Base-by-base conservation (phyloP, 2,888 invertebrate species). In the Dendrolimus pini region DNA sequence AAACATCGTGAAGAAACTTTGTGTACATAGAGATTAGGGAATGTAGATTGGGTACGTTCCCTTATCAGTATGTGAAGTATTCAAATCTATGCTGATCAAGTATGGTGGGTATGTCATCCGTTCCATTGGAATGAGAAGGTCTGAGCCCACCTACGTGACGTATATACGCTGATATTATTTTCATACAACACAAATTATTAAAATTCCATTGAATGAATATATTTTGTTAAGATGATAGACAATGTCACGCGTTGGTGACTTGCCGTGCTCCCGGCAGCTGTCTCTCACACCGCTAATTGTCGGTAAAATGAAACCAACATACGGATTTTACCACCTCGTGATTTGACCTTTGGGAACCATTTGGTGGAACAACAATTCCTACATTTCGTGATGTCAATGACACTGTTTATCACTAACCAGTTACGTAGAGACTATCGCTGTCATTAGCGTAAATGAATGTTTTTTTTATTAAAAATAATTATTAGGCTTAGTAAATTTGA, bases 281-380 rank as follows among this genome's bases (percentile, higher is more conserved):
- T 77, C 75, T 68, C 70, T 72, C 69, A 70, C 69, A 65, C 71
- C 59, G 77, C 80, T 85, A 85, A 86, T 86, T 85, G 82, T 79
- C 72, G 67, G 80, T 77, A 77, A 80, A 74, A 70, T 65, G 75
- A 82, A 71, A 82, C 76, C 71, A 73, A 72, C 82, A 78, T 71
- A 75, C 77, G 78, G 66, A 66, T 75, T 70, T 72, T 70, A 69
- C 73, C 72, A 75, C 72, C 64, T 62, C 58, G 56, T 63, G 65
- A 58, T 47, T 58, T 58, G 80, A 76, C 84, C 83, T 85, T 69
- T 77, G 67, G 62, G 65, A 67, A 71, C 69, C 74, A 74, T 73
- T 75, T 68, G 66, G 60, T 63, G 62, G 63, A 66, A 72, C 74
- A 74, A 74, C 68, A 65, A 68, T 68, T 63, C 66, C 68, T 63